phyloP scores from a whole-genome alignment of 23 tunicate genomes.

The Botrylloides violaceus region DNA sequence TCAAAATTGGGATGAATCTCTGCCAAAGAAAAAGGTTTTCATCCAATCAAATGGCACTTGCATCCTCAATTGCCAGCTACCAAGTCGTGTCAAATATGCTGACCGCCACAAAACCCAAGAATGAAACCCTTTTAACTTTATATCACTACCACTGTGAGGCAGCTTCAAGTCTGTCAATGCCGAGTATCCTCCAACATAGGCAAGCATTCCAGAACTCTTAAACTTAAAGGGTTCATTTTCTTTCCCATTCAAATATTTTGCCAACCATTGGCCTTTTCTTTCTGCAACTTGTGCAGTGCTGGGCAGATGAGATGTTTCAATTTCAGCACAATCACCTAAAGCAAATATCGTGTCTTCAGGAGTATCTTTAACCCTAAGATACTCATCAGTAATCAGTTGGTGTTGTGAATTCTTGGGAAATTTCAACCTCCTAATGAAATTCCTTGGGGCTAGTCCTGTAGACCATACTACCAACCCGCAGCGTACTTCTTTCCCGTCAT shows the following conservation, averaged over 20 bases:
- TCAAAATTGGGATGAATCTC: slow-evolving; percentile 81
- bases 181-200: slow-evolving; percentile 80
- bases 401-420: slow-evolving; percentile 60
- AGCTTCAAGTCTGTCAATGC: slow-evolving; percentile 60
- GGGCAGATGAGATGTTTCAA: slow-evolving; percentile 51
- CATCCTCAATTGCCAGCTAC: slow-evolving; percentile 70
- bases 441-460: slow-evolving; percentile 75
- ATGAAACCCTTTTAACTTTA: slow-evolving; percentile 72
- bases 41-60: slow-evolving; percentile 91
- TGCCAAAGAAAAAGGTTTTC: slow-evolving; percentile 85
- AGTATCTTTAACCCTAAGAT: slow-evolving; percentile 30
- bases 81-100: slow-evolving; percentile 74
- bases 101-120: slow-evolving; percentile 91
- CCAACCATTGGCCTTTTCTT: slow-evolving; percentile 72
- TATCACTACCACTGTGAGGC: slow-evolving; percentile 25
- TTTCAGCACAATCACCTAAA: slow-evolving; percentile 79
- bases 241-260: slow-evolving; percentile 50
- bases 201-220: slow-evolving; percentile 81
- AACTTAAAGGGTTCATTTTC: slow-evolving; percentile 45
- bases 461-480: slow-evolving; percentile 97
- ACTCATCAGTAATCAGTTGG: slow-evolving; percentile 48
- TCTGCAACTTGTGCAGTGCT: slow-evolving; percentile 92
- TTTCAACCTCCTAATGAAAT: slow-evolving; percentile 32
- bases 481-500: slow-evolving; percentile 48
- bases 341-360: slow-evolving; percentile 50